Percentiles rank a stretch among this genome's conserved stretches.
Evolutionary conservation across 64 coral and sea anemone species (phyloP).

Genomic region (Dendrophyllia cribrosa): DNA sequence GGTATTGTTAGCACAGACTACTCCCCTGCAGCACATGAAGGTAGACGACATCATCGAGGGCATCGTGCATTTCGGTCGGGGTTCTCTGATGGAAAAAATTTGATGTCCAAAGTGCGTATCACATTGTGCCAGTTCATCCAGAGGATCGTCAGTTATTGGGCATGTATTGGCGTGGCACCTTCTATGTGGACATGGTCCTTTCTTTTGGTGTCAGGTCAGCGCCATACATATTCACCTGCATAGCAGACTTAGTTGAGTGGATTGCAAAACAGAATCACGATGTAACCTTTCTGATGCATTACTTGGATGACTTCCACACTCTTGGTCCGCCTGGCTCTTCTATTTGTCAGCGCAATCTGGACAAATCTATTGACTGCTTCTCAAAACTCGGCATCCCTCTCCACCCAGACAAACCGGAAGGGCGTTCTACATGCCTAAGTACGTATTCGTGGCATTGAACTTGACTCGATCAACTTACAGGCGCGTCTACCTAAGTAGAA

Average conservation of each 20-base stretch:
- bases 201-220: conserved; percentile 23
- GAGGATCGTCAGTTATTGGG: background rate
- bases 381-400: no score
- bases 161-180: conserved; percentile 21
- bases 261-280: background rate
- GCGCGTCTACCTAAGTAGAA: no score
- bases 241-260: conserved; percentile 33
- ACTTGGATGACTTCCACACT: conserved; percentile 34
- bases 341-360: background rate
- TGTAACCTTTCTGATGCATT: conserved; percentile 24
- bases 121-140: no score
- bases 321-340: background rate
- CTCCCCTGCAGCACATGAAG: conserved; percentile 18
- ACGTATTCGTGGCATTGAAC: no score
- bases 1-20: conserved; percentile 14
- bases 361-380: background rate
- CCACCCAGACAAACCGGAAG: no score
- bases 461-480: no score
- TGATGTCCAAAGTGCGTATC: conserved; percentile 2
- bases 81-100: conserved; percentile 29
- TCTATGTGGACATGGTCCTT: conserved; percentile 1
- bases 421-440: no score
- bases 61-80: background rate
- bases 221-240: background rate
- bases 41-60: conserved; percentile 19